Conservation (phyloP, 2,113 vertebrate species). For the Heliornis fulica region DNA sequence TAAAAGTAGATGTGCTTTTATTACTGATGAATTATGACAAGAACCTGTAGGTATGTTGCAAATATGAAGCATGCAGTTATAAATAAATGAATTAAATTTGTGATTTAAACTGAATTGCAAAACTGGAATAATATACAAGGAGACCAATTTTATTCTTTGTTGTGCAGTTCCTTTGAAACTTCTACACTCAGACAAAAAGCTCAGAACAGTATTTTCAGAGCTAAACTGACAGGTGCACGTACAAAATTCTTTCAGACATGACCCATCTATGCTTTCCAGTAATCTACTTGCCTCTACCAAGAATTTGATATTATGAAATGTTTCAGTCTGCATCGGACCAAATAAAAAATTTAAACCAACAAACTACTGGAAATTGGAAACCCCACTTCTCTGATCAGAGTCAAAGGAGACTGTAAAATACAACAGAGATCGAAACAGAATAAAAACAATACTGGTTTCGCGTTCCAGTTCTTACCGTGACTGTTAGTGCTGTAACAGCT, state of each 20-base stretch:
- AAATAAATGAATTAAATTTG: neutral
- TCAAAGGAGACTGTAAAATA: neutral
- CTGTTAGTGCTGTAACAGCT: constrained; percentile 78
- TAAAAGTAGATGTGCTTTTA: neutral
- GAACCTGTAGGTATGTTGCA: neutral
- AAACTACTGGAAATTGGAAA: neutral
- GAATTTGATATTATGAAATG: neutral
- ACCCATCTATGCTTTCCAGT: neutral
- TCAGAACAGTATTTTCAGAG: neutral
- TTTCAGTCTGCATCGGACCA: neutral
- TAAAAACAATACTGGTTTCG: neutral
- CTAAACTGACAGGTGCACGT: neutral
- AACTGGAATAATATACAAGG: neutral
- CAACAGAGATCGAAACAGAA: neutral
- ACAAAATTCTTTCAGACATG: neutral
- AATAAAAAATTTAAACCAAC: neutral
- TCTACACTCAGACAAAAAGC: neutral
- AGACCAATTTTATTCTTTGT: neutral
- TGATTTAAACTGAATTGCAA: constrained; percentile 1
- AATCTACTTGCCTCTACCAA: neutral
- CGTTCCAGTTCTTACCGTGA: constrained; percentile 77
- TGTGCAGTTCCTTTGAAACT: neutral
- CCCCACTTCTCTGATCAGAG: neutral
- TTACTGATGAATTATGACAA: neutral
- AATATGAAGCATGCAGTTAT: neutral